Base-by-base conservation (phyloP, 1,140 invertebrate genomes). In the Rhysida immarginata region DNA sequence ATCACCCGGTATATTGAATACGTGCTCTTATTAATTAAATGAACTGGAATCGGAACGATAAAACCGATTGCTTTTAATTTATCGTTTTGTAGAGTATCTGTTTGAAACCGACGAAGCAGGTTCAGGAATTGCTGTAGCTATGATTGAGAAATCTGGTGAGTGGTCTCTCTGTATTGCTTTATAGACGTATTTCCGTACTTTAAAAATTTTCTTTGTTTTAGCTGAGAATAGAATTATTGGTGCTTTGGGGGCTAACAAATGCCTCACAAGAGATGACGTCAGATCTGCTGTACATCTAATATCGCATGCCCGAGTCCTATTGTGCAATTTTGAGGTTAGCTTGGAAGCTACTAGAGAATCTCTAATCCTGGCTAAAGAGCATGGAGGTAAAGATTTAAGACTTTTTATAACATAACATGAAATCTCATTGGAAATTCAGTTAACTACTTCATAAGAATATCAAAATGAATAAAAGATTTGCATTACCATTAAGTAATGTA, bases 181-280 rank as follows among this genome's bases (percentile, higher is more conserved):
- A 8, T 35, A 8, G 5, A 35, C 5, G 16, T 20, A 65, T 67
- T 46, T 62, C 56, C 24, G 64, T 66, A 1, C 58, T 60, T 45
- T 51, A 58, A 41, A 60, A 63, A 49, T 64, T 63, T 64, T 35
- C 16, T 35, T 35, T 58, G 58, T 69, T 70, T 60, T 61, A 83
- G 93, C 92, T 26, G 84, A 94, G 69, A 98, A 97, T 72, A 82
- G 83, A 66, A 97, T 98, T 61, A 82, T 97, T 1, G 88, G 95
- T 63, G 85, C 95, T 0, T 74, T 82, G 54, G 93, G 92, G 23
- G 87, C 93, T 2, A 96, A 96, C 69, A 72, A 78, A 53, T 63
- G 74, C 23, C 69, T 98, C 21, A 76, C 68, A 52, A 60, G 69
- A 35, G 61, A 72, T 16, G 84, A 92, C 71, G 77, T 93, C 3